phyloP scores from a whole-genome alignment of 2,888 invertebrate genomes.

The Ferdinandea cuprea region DNA sequence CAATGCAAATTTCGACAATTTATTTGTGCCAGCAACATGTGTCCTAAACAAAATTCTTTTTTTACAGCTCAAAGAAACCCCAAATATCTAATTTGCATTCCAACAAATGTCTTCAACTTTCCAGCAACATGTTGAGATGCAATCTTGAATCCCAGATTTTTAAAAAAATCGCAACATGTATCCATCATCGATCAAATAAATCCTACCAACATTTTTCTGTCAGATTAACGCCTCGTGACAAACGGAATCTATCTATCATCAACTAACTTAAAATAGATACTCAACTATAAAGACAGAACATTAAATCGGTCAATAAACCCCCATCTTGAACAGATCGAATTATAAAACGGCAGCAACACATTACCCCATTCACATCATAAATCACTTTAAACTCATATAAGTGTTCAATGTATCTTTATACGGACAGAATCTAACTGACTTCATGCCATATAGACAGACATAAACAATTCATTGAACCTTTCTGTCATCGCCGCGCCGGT shows the following conservation, averaged over 20 bases:
- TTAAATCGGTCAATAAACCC: constrained; percentile 52
- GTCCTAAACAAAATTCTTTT: neutral
- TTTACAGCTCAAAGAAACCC: no score
- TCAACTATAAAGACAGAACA: constrained; percentile 8
- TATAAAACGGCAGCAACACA: neutral
- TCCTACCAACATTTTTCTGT: constrained; percentile 35
- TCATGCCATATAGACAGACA: constrained; percentile 55
- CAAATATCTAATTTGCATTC: no score
- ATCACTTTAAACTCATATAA: constrained; percentile 56
- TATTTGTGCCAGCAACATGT: neutral
- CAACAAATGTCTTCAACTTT: no score
- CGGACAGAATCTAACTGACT: constrained; percentile 39
- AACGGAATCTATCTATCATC: constrained; percentile 3
- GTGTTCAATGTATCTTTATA: constrained; percentile 42
- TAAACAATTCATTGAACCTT: constrained; percentile 73
- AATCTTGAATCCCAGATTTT: neutral
- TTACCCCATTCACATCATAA: constrained; percentile 51
- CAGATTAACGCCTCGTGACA: constrained; percentile 22
- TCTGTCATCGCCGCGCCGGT: constrained; percentile 56
- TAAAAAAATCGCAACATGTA: constrained; percentile 31
- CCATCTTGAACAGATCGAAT: constrained; percentile 8
- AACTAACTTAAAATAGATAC: constrained; percentile 6
- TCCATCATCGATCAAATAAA: constrained; percentile 25
- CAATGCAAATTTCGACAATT: no score
- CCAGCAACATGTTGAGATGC: neutral